Percentiles rank a stretch among this genome's conserved stretches.
Evolutionary conservation across 64 coral and sea anemone genomes (phyloP).

Genomic region (Stichodactyla helianthus): DNA sequence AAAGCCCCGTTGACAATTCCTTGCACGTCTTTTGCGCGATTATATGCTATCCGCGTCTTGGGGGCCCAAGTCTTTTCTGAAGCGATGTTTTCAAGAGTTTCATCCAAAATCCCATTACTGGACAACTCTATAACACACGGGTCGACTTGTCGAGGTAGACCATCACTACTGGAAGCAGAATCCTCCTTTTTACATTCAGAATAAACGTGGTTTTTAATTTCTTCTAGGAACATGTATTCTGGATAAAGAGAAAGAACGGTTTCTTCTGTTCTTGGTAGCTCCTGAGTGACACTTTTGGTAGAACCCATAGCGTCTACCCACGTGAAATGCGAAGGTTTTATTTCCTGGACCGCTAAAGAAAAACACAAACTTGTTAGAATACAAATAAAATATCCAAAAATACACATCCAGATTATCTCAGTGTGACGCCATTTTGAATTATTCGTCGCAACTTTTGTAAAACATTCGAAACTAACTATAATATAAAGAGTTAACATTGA

Average conservation of each 20-base stretch:
- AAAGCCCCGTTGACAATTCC: conserved; percentile 52
- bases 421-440: no score
- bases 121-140: not conserved
- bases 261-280: not conserved
- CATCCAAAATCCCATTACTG: not conserved
- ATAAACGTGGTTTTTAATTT: not conserved
- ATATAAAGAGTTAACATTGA: no score
- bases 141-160: not conserved
- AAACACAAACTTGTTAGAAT: not conserved
- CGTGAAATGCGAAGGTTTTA: not conserved
- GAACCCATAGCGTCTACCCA: conserved; percentile 16
- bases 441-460: no score
- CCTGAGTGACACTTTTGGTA: not conserved
- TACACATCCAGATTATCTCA: no score
- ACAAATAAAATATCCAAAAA: no score
- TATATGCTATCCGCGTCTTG: not conserved
- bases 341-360: not conserved
- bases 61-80: not conserved
- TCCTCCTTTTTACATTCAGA: not conserved
- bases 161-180: not conserved
- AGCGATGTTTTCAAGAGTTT: not conserved
- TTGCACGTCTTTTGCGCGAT: conserved; percentile 41
- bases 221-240: conserved; percentile 4
- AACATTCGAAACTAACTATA: no score
- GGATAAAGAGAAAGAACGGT: not conserved